Evolutionary conservation across 2,797 vertebrate species (phyloP), one percentile per base, ranked within the genome.

Genomic region (Menidia menidia): DNA sequence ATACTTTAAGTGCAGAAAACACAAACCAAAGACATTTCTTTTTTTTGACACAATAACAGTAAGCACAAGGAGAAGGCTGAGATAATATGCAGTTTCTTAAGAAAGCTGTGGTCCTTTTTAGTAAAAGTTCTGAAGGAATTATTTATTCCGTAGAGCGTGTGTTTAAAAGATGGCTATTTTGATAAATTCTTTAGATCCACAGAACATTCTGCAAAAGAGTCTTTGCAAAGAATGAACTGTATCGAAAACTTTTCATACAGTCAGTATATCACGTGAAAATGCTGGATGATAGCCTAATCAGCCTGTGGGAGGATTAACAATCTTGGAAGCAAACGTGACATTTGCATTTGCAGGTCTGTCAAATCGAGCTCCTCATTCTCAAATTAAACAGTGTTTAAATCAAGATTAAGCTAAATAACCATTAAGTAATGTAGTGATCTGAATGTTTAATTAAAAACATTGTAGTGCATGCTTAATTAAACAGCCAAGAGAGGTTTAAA

Each of bases 301-400:
- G 50, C 35, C 75, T 39, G 73, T 50, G 61, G 81, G 56, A 80
- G 66, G 71, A 66, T 64, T 61, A 25, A 4, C 18, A 11, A 50
- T 11, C 50, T 71, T 59, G 68, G 77, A 82, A 61, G 56, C 39
- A 60, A 55, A 69, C 30, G 35, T 14, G 58, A 76, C 44, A 60
- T 64, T 71, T 78, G 62, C 42, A 51, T 86, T 81, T 51, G 56
- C 12, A n/a, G 53, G 18, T 77, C 57, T 55, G 57, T 85, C 77
- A 64, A 33, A 62, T 52, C 3, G 6, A 71, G 65, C 55, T 72
- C 68, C 66, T 25, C 33, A 0, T 71, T 75, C 76, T 76, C 61
- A 83, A 82, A 83, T 82, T 60, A 87, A 78, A 78, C 68, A 33
- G 68, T 15, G 58, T 72, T 88, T 88, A 85, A 86, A 89, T 81